Evolutionary conservation across 2,797 vertebrate species (phyloP).

Genomic region (Morelia viridis): DNA sequence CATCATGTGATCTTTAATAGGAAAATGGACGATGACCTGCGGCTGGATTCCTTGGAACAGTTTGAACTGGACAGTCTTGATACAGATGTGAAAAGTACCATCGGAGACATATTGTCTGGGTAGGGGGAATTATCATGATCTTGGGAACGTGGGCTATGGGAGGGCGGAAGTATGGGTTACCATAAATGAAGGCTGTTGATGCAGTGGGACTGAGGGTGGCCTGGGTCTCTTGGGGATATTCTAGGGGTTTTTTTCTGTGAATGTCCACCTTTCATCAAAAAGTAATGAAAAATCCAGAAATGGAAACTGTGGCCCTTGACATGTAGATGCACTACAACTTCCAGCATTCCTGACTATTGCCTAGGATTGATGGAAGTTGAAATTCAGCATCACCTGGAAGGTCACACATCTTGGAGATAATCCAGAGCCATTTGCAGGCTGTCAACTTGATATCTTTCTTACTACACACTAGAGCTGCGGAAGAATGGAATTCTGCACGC

Average conservation of each 20-base stretch:
- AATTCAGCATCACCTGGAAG: too few species aligned
- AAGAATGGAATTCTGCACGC: neutral
- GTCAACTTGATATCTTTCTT: too few species aligned
- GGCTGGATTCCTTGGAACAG: constrained; percentile 34
- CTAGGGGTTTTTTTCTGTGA: neutral
- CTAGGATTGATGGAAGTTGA: neutral
- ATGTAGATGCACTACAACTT: neutral
- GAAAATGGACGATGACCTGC: constrained; percentile 58
- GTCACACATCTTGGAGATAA: too few species aligned
- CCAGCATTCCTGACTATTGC: neutral
- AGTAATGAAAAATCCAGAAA: neutral
- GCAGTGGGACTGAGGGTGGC: neutral
- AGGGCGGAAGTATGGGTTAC: neutral
- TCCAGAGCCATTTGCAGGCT: too few species aligned
- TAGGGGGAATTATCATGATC: constrained; percentile 50
- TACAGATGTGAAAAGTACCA: constrained; percentile 76
- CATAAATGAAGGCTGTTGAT: neutral
- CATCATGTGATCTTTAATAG: neutral
- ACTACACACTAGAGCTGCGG: too few species aligned
- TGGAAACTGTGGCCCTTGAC: neutral
- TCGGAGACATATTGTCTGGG: constrained; percentile 77
- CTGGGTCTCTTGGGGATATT: neutral
- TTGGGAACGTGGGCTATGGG: neutral
- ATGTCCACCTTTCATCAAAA: neutral
- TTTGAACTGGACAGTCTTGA: constrained; percentile 74